Base-by-base conservation (phyloP, 2,113 vertebrate species). In the Xyrauchen texanus region DNA sequence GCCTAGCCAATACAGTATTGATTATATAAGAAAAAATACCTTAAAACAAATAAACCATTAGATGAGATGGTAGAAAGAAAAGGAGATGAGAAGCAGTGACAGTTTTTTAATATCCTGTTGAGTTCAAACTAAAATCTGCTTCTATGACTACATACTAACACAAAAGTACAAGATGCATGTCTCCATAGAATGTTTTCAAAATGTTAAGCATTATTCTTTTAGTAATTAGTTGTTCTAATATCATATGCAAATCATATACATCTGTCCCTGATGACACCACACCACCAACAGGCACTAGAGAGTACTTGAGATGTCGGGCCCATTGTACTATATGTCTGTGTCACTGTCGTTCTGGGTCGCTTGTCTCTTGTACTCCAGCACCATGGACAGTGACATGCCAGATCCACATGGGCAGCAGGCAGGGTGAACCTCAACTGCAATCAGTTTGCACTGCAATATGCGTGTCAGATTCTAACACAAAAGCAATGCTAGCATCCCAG, bases 351-450 rank as follows among this genome's bases (percentile, higher is more conserved):
- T 76, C 11, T 15, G 47, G 21, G 61, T 76, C 16, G 4, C 34
- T 12, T 75, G 47, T 63, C 72, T 64, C 72, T 8, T 51, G 72
- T 4, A 10, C 4, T 76, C 49, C 74, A 76, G 74, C 21, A 76
- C 74, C 74, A 55, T 0, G 62, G 74, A 76, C 62, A 76, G 74
- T 8, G 6, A 44, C 47, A 55, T 0, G 0, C 1, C 58, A 51
- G 46, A 63, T 74, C 9, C 60, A 57, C 68, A 57, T 58, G 13
- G 13, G 42, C 42, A 46, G 52, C 13, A 74, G 45, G 58, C 21
- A 74, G 72, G 46, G 45, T 74, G 16, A 62, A 45, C 46, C 45
- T 13, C 45, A 51, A 45, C 45, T 49, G n/a, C 45, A 21, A 11
- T 47, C 15, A 63, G 45, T 62, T 46, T 34, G 21, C n/a, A n/a